phyloP scores from a whole-genome alignment of 1,140 invertebrate genomes.

The Lysiphlebus fabarum region DNA sequence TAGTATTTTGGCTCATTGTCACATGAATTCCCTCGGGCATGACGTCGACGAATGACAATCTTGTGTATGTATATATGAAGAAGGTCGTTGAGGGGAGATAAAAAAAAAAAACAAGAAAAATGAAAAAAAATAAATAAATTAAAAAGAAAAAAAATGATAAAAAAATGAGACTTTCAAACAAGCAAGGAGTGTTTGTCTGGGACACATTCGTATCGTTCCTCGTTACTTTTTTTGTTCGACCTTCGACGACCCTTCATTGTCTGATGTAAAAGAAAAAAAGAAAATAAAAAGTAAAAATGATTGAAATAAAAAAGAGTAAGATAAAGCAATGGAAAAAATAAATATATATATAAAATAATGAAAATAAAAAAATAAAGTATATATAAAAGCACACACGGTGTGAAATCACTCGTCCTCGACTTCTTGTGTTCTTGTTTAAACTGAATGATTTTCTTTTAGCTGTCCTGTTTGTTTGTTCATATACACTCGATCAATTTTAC shows the following conservation, averaged over 20 bases:
- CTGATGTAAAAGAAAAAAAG: background rate
- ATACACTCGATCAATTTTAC: too few relatives aligned
- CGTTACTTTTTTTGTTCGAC: constrained; percentile 14
- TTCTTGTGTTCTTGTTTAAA: background rate
- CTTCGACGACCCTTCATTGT: constrained; percentile 22
- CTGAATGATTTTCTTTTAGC: too few relatives aligned
- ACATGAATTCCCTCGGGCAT: constrained; percentile 19
- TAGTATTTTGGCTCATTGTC: constrained; percentile 18
- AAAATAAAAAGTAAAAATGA: background rate
- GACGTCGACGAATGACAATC: constrained; percentile 8
- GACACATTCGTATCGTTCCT: constrained; percentile 13
- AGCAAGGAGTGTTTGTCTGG: constrained; percentile 19
- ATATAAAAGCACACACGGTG: background rate
- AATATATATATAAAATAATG: too few relatives aligned
- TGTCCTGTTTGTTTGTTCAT: too few relatives aligned
- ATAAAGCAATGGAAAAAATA: too few relatives aligned
- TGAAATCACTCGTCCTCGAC: background rate
- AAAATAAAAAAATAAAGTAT: too few relatives aligned
- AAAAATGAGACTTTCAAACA: constrained; percentile 2
- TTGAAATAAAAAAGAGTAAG: too few relatives aligned
- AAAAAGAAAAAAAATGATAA: too few relatives aligned
- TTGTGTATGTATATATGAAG: constrained; percentile 2
- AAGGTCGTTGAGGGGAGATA: background rate
- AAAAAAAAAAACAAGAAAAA: background rate
- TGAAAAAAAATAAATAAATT: too few relatives aligned